Evolutionary conservation across 2,888 invertebrate genomes (phyloP).

Genomic region (Amblyjoppa proteus): DNA sequence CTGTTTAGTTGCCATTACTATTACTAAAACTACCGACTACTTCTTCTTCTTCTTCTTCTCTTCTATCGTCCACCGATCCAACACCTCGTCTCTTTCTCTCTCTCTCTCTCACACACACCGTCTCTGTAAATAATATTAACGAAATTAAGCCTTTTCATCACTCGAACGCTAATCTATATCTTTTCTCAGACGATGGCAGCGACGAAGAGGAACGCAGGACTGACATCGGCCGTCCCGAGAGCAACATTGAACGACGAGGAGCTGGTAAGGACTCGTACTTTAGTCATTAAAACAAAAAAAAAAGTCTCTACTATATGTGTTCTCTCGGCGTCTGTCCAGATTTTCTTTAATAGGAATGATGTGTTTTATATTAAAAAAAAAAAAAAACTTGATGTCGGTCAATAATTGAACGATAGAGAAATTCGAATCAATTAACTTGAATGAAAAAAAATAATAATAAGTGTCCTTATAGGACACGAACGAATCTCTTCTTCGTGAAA

Average conservation of each 20-base stretch:
- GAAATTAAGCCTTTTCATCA: slow-evolving; percentile 62
- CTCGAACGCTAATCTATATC: slow-evolving; percentile 74
- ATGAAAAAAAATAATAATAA: slow-evolving; percentile 23
- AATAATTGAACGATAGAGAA: slow-evolving; percentile 17
- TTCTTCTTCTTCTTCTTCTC: slow-evolving; percentile 59
- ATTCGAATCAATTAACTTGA: slow-evolving; percentile 24
- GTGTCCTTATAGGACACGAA: slow-evolving; percentile 38
- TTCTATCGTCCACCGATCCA: slow-evolving; percentile 43
- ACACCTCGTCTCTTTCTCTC: slow-evolving; percentile 57
- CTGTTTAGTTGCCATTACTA: slow-evolving; percentile 55
- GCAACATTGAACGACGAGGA: slow-evolving; percentile 99
- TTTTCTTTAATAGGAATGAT: slow-evolving; percentile 42
- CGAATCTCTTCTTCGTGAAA: slow-evolving; percentile 4
- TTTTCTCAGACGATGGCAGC: slow-evolving; percentile 98
- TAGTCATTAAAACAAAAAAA: slow-evolving; percentile 50
- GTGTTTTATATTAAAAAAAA: background rate
- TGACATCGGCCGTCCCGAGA: slow-evolving; percentile 98
- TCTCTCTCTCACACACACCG: slow-evolving; percentile 48
- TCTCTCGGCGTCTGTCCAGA: slow-evolving; percentile 23
- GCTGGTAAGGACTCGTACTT: slow-evolving; percentile 90
- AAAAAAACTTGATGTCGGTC: slow-evolving; percentile 10
- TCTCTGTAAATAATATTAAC: slow-evolving; percentile 63
- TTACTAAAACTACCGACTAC: slow-evolving; percentile 29
- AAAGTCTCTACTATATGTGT: slow-evolving; percentile 24
- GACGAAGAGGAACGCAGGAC: slow-evolving; percentile 98